Evolutionary conservation across 2,888 invertebrate genomes (phyloP).

Genomic region (Athetis lepigone): DNA sequence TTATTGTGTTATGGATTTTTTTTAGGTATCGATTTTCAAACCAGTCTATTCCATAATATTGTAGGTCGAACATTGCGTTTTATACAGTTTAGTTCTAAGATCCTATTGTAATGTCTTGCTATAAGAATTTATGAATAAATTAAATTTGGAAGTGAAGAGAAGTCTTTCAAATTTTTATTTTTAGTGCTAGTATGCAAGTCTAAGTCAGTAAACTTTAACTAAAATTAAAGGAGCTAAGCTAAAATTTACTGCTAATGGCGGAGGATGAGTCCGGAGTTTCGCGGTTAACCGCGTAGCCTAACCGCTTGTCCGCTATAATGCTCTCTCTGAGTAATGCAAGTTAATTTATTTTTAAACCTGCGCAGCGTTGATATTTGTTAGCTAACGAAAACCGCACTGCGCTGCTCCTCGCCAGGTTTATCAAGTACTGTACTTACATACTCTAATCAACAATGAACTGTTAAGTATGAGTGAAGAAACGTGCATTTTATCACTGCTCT

Average conservation of each 20-base stretch:
- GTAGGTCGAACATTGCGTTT: constrained; percentile 70
- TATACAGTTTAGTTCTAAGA: constrained; percentile 79
- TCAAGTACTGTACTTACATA: constrained; percentile 3
- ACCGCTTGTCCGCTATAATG: too few species aligned
- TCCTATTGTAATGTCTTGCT: constrained; percentile 79
- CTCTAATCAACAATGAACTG: constrained; percentile 22
- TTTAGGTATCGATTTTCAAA: constrained; percentile 42
- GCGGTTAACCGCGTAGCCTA: too few species aligned
- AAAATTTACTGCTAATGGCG: too few species aligned
- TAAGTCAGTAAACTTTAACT: too few species aligned
- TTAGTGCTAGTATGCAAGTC: constrained; percentile 5
- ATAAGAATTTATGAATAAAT: constrained; percentile 83
- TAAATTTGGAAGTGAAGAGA: constrained; percentile 78
- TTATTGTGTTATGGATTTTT: constrained; percentile 22
- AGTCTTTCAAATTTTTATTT: constrained; percentile 43
- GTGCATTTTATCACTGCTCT: constrained; percentile 12
- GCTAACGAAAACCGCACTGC: too few species aligned
- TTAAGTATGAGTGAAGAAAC: constrained; percentile 3
- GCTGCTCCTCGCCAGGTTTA: too few species aligned
- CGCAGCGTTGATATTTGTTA: too few species aligned
- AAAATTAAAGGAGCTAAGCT: too few species aligned
- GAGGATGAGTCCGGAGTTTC: too few species aligned
- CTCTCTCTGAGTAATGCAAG: too few species aligned
- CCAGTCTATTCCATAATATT: constrained; percentile 40
- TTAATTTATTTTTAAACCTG: too few species aligned